phyloP scores from a whole-genome alignment of 2,888 invertebrate species.

The Agonopterix alstromeriana region DNA sequence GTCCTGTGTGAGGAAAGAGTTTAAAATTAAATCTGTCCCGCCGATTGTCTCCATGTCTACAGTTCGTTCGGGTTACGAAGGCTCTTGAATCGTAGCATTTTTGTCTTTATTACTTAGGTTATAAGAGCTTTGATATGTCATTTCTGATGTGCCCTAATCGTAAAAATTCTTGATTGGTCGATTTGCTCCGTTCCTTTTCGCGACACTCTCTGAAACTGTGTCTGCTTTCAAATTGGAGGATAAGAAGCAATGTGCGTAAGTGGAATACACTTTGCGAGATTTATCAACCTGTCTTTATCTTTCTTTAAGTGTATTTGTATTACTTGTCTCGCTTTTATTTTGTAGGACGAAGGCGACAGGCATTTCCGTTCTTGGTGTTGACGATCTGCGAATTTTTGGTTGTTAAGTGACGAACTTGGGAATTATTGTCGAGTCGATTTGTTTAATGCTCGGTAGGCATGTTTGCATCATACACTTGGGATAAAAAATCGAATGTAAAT shows the following conservation, averaged over 20 bases:
- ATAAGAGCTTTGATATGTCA: no score
- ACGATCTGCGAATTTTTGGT: slow-evolving; percentile 14
- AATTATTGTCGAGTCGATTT: no score
- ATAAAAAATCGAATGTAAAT: no score
- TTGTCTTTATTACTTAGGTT: no score
- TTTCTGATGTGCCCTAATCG: slow-evolving; percentile 27
- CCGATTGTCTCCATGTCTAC: slow-evolving; percentile 36
- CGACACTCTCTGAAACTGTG: background rate
- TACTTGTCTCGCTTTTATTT: slow-evolving; percentile 19
- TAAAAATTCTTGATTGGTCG: slow-evolving; percentile 46
- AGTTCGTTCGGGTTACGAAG: no score
- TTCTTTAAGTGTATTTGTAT: slow-evolving; percentile 11
- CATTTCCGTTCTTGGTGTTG: slow-evolving; percentile 42
- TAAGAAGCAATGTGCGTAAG: background rate
- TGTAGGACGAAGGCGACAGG: slow-evolving; percentile 20
- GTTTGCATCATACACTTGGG: no score
- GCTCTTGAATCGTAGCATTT: no score
- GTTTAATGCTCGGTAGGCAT: no score
- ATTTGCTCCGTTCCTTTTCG: slow-evolving; percentile 16
- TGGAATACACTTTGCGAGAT: slow-evolving; percentile 1
- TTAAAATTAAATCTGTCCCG: slow-evolving; percentile 48
- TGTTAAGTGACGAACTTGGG: slow-evolving; percentile 5
- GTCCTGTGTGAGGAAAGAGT: slow-evolving; percentile 4
- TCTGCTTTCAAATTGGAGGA: background rate
- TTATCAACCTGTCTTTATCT: slow-evolving; percentile 11